phyloP scores from a whole-genome alignment of 2,113 vertebrate genomes.

The Macquaria australasica region DNA sequence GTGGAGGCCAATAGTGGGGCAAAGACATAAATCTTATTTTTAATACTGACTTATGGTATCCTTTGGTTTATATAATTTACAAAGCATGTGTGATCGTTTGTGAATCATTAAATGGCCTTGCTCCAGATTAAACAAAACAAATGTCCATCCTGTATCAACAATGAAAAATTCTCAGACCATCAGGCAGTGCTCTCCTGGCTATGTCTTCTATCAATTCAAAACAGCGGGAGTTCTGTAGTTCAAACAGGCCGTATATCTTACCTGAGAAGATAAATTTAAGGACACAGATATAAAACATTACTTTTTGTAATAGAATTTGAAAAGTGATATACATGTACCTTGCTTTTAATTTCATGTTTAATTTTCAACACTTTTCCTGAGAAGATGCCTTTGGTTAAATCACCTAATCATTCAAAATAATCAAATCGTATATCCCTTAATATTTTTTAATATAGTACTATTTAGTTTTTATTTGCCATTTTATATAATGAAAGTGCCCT shows the following conservation, averaged over 20 bases:
- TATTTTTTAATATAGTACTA: neutral
- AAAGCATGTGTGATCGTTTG: neutral
- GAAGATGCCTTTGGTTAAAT: neutral
- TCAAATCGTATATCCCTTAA: neutral
- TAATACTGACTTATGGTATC: neutral
- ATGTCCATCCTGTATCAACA: neutral
- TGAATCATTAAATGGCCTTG: slow-evolving; percentile 1
- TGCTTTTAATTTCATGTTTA: neutral
- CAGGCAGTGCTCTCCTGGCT: neutral
- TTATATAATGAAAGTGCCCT: slow-evolving; percentile 33
- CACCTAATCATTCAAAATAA: neutral
- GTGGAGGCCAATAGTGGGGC: slow-evolving; percentile 21
- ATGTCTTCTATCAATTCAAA: neutral
- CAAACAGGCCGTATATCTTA: neutral
- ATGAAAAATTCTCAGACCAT: neutral
- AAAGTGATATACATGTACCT: neutral
- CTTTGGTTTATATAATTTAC: neutral
- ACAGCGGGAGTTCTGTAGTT: neutral
- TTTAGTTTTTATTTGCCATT: neutral
- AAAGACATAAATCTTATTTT: neutral
- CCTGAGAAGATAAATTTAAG: neutral
- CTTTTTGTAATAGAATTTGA: neutral
- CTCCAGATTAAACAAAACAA: slow-evolving; percentile 24
- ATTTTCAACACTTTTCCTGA: neutral
- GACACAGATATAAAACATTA: neutral